Base-by-base conservation (phyloP, 1,140 invertebrate genomes). In the Diploscapter pachys region DNA sequence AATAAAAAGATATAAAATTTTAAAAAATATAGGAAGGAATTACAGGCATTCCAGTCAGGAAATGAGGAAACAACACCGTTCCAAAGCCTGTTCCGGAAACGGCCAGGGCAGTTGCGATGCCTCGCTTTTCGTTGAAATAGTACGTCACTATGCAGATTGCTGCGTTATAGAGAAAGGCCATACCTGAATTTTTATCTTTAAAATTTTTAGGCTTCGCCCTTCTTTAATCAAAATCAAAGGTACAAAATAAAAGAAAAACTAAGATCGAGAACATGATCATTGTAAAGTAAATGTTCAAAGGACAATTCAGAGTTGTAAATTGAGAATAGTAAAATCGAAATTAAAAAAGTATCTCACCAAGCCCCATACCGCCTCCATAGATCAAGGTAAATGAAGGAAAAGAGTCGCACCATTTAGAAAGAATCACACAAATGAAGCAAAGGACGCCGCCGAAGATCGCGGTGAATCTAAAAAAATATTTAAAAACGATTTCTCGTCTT, bases 101-200 rank as follows among this genome's bases (percentile, higher is more conserved):
- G 6, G 72, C 72, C 3, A 64, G 3, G 4, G 62, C 61, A 13
- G 72, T 73, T 4, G 72, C 72, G 3, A 63, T 13, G 9, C 50
- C 71, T 11, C 72, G 11, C 61, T 54, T 66, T 3, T 2, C 4
- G 2, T 55, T 3, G 50, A 73, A 73, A 52, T 73, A 73, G 52
- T 73, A 73, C 2, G 72, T 73, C 5, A 73, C 72, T 3, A 73
- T 73, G n/a, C 65, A 63, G 50, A 73, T 59, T 0, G 72, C 72
- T 9, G 72, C 55, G 61, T 73, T 73, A 50, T 73, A 73, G 50
- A 57, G 55, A n/a, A 73, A 66, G 5, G 31, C 13, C 72, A 73
- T 73, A 4, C 72, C 72, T 57, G 54, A 4, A 55, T 31, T 31
- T 31, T 31, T 1, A 31, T 0, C 31, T 31, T 31, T 1, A 31